Percentiles rank a stretch among this genome's conserved stretches.
These are phyloP conservation scores for Ectropis grisescens DNA, from an alignment of 1,140 invertebrate species.

Conservation along the genomic window DNA sequence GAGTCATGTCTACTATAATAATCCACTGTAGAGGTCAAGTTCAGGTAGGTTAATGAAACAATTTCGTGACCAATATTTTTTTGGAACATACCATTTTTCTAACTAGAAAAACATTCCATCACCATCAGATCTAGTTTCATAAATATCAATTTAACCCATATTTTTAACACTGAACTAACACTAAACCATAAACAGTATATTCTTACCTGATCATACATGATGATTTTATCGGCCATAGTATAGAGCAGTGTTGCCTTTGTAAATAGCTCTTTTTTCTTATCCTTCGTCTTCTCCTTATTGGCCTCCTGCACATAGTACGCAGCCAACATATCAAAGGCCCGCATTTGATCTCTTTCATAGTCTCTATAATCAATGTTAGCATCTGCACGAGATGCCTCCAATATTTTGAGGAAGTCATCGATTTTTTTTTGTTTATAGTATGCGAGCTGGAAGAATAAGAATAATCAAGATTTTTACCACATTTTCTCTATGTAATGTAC, in stretches of 20 bases:
- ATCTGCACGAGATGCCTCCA: constrained; percentile 89
- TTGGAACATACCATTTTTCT: no score
- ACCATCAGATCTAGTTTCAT: no score
- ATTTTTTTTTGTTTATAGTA: constrained; percentile 96
- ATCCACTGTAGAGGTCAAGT: no score
- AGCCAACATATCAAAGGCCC: constrained; percentile 94
- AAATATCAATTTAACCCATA: no score
- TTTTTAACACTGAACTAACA: no score
- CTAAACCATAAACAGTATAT: not conserved
- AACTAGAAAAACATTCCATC: no score
- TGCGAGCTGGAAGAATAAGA: constrained; percentile 81
- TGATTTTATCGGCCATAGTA: constrained; percentile 99
- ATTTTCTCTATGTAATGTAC: no score
- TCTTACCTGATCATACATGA: constrained; percentile 97
- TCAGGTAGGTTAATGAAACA: no score
- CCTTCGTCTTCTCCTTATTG: constrained; percentile 95
- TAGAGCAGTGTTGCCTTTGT: constrained; percentile 97
- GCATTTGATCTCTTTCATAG: constrained; percentile 97
- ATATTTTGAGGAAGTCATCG: constrained; percentile 93
- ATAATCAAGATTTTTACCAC: no score
- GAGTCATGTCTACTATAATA: no score
- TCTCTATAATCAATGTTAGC: constrained; percentile 92
- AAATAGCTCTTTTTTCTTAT: constrained; percentile 95
- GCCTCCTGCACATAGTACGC: constrained; percentile 98
- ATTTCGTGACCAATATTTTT: no score